A percentile compares a stretch with the other conserved stretches of the same genome.
These are phyloP conservation scores for Saguinus midas DNA, from an alignment of 2,113 vertebrate species.

Conservation along the genomic window DNA sequence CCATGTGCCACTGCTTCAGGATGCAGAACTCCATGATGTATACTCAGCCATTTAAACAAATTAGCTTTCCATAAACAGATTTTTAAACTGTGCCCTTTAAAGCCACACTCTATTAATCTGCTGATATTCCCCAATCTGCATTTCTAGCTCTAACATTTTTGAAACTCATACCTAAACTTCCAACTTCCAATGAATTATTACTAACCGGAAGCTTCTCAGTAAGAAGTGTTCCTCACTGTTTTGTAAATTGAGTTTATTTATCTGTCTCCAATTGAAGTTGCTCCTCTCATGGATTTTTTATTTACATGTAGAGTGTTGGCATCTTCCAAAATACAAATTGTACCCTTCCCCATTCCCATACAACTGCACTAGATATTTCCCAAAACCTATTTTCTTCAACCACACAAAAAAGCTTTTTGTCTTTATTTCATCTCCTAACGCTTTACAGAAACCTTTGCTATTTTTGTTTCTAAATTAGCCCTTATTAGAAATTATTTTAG, in stretches of 20 bases:
- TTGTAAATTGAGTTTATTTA: neutral
- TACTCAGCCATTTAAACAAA: slow-evolving; percentile 38
- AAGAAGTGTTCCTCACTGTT: neutral
- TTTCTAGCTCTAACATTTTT: neutral
- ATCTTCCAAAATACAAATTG: neutral
- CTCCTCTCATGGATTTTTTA: neutral
- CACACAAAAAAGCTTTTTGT: neutral
- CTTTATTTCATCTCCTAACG: neutral
- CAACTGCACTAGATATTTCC: neutral
- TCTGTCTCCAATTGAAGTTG: neutral
- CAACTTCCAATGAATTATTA: neutral
- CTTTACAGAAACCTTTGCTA: neutral
- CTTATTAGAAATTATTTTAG: neutral
- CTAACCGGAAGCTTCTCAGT: neutral
- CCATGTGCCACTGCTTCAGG: neutral
- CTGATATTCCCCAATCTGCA: neutral
- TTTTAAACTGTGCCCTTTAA: slow-evolving; percentile 44
- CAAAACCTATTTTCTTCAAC: neutral
- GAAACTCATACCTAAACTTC: neutral
- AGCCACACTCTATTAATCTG: neutral
- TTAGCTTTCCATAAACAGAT: slow-evolving; percentile 16
- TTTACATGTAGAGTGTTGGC: neutral
- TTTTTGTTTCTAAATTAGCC: neutral
- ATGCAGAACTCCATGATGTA: neutral
- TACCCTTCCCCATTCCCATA: fast-evolving